Conservation (phyloP, 2,113 vertebrate genomes). For the Leiothrix lutea region DNA sequence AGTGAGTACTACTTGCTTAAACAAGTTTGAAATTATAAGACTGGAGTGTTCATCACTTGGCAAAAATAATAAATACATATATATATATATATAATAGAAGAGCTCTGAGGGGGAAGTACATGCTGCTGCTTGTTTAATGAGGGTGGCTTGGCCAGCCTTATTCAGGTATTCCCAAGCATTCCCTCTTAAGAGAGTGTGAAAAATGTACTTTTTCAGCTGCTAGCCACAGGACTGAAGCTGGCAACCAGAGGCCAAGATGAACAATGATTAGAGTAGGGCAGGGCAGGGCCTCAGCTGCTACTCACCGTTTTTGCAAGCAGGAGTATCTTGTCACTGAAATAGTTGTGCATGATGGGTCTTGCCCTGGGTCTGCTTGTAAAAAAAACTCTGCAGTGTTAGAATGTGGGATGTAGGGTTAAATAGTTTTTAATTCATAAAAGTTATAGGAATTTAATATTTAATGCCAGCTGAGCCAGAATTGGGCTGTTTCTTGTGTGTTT, state of each 20-base stretch:
- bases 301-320: not conserved
- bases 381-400: not conserved
- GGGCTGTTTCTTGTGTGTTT: not conserved
- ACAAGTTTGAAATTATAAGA: constrained; percentile 44
- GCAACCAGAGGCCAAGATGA: constrained; percentile 1
- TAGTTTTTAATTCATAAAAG: not conserved
- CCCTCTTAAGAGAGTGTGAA: constrained; percentile 4
- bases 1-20: constrained; percentile 39
- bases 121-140: constrained; percentile 48
- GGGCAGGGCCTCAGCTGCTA: not conserved
- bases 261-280: not conserved
- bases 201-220: not conserved
- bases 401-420: not conserved
- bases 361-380: not conserved
- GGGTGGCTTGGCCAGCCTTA: constrained; percentile 4
- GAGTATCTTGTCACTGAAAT: not conserved
- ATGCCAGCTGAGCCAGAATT: not conserved
- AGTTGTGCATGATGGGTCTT: not conserved
- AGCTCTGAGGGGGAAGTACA: not conserved
- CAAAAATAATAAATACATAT: not conserved
- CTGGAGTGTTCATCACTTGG: constrained; percentile 32
- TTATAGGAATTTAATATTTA: not conserved
- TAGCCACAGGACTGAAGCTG: constrained; percentile 12
- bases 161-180: constrained; percentile 38
- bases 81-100: not conserved